phyloP scores from a whole-genome alignment of 2,797 vertebrate genomes.

The Arnoldichthys spilopterus region DNA sequence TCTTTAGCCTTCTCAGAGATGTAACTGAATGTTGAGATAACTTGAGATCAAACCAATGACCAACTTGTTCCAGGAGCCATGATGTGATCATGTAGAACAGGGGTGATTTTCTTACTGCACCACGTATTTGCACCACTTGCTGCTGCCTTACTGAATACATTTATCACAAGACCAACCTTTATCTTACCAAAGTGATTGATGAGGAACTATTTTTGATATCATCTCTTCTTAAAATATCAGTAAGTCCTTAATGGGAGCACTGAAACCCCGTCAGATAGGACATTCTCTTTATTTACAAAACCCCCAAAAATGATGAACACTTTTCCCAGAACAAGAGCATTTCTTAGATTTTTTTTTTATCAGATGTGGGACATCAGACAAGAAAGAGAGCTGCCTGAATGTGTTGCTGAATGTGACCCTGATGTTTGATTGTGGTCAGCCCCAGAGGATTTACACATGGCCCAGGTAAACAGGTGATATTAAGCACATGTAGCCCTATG shows the following conservation, averaged over 20 bases:
- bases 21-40: conserved; percentile 20
- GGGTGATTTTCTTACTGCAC: conserved; percentile 32
- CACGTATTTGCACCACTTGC: conserved; percentile 45
- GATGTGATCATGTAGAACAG: neutral
- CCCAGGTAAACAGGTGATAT: neutral
- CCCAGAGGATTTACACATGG: conserved; percentile 41
- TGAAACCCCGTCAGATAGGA: conserved; percentile 14
- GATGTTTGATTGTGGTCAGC: conserved; percentile 38
- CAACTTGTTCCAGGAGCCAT: conserved; percentile 34
- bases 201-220: conserved; percentile 46
- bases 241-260: conserved; percentile 31
- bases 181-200: conserved; percentile 42
- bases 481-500: conserved; percentile 16
- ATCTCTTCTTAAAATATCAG: no score
- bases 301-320: neutral
- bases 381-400: no score
- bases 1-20: conserved; percentile 16
- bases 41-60: conserved; percentile 38
- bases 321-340: conserved; percentile 28
- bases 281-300: conserved; percentile 8
- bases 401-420: no score
- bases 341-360: conserved; percentile 41
- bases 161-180: neutral
- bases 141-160: conserved; percentile 9
- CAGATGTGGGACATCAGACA: conserved; percentile 47